Evolutionary conservation across 1,140 invertebrate genomes (phyloP).

Genomic region (Choristoneura fumiferana): DNA sequence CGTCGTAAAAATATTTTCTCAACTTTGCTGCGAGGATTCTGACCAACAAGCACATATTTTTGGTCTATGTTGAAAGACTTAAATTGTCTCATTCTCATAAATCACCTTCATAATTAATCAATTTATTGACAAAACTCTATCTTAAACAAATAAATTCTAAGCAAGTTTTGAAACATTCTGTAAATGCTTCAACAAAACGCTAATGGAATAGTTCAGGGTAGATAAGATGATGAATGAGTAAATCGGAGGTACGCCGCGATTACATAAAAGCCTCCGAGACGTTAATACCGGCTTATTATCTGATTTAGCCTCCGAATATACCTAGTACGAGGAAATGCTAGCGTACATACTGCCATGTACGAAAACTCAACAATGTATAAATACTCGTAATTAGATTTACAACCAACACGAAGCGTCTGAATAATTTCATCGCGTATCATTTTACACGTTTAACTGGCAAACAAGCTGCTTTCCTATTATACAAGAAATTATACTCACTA

Average conservation of each 20-base stretch:
- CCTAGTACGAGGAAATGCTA: slow-evolving; percentile 1
- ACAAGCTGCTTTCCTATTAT: slow-evolving; percentile 33
- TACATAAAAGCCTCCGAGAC: slow-evolving; percentile 15
- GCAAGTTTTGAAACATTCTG: slow-evolving; percentile 10
- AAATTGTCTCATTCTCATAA: neutral
- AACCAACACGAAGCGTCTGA: neutral
- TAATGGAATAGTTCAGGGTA: slow-evolving; percentile 15
- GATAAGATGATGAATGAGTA: slow-evolving; percentile 18
- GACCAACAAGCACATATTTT: neutral
- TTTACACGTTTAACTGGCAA: slow-evolving; percentile 37
- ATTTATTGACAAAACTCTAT: neutral
- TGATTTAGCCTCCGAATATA: slow-evolving; percentile 4
- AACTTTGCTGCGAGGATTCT: slow-evolving; percentile 1
- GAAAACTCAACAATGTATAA: slow-evolving; percentile 10
- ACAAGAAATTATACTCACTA: slow-evolving; percentile 34
- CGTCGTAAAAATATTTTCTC: slow-evolving; percentile 1
- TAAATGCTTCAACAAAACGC: slow-evolving; percentile 9
- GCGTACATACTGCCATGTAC: neutral
- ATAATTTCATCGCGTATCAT: slow-evolving; percentile 9
- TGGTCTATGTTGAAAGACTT: too few relatives aligned
- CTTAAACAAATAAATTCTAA: slow-evolving; percentile 12
- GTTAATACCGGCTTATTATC: slow-evolving; percentile 15
- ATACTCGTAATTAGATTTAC: neutral
- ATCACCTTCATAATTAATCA: neutral
- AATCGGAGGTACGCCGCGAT: slow-evolving; percentile 8